These are phyloP conservation scores for Romanogobio albipinnatus DNA, from an alignment of 2,113 vertebrate genomes.

Conservation along the genomic window DNA sequence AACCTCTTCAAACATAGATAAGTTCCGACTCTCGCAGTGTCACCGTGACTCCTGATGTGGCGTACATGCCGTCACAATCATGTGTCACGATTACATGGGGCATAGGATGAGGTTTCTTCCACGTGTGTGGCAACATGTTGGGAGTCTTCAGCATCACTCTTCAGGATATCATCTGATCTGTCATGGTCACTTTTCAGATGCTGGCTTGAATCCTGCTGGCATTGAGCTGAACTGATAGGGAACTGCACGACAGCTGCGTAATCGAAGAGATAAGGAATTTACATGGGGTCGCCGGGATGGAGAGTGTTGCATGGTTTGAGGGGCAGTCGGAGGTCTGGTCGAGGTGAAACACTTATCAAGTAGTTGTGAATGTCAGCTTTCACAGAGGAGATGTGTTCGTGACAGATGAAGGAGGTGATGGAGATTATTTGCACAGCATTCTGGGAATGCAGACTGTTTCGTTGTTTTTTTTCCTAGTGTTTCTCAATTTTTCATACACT, in stretches of 20 bases:
- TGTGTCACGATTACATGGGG: background rate
- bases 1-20: background rate
- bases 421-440: constrained; percentile 81
- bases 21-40: background rate
- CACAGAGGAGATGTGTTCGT: background rate
- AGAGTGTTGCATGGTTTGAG: background rate
- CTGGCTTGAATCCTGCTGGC: background rate
- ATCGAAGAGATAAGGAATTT: background rate
- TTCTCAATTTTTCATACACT: constrained; percentile 51
- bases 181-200: background rate
- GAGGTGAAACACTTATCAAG: background rate
- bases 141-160: background rate
- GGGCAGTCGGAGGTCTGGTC: background rate
- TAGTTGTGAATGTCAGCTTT: background rate
- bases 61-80: background rate
- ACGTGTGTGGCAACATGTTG: no score
- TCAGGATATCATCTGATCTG: constrained; percentile 7
- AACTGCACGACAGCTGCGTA: background rate
- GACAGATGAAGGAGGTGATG: constrained; percentile 55
- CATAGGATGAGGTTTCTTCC: background rate
- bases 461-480: constrained; percentile 56
- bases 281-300: background rate
- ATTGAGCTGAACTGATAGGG: background rate
- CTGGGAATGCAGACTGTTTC: constrained; percentile 75
- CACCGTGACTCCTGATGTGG: background rate